Conservation (phyloP, 2,113 vertebrate species). For the Phainopepla nitens region DNA sequence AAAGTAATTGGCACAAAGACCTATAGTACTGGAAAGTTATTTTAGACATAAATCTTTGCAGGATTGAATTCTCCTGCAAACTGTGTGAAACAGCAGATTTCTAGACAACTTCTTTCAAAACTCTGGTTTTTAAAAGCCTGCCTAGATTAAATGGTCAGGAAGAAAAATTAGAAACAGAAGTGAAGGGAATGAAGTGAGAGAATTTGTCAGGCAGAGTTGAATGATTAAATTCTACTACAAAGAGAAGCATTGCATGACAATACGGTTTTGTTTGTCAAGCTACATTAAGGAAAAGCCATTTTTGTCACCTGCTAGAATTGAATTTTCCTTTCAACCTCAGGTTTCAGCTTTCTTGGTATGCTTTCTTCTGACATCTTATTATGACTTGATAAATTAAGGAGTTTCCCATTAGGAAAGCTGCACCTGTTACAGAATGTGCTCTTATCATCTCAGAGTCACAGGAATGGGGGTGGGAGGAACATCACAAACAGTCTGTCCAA, state of each 20-base stretch:
- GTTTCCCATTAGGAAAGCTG: neutral
- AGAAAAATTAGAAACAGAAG: slow-evolving; percentile 1
- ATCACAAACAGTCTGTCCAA: neutral
- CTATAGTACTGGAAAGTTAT: neutral
- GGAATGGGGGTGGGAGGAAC: neutral
- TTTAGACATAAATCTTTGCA: neutral
- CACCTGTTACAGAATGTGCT: neutral
- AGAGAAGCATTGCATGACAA: neutral
- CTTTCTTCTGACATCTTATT: neutral
- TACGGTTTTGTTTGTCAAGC: neutral
- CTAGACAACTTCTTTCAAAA: neutral
- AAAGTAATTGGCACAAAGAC: neutral
- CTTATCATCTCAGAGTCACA: neutral
- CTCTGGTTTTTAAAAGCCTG: neutral
- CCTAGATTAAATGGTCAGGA: neutral
- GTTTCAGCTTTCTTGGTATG: neutral
- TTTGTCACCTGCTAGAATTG: neutral
- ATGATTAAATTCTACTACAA: neutral
- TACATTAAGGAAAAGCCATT: neutral
- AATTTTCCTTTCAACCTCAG: neutral
- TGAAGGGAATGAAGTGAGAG: neutral
- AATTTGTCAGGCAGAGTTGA: neutral
- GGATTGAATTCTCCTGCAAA: neutral
- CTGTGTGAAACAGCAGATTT: neutral
- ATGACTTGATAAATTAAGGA: neutral